Conservation (phyloP, 2,888 invertebrate genomes). For the Diadegma fenestrale region DNA sequence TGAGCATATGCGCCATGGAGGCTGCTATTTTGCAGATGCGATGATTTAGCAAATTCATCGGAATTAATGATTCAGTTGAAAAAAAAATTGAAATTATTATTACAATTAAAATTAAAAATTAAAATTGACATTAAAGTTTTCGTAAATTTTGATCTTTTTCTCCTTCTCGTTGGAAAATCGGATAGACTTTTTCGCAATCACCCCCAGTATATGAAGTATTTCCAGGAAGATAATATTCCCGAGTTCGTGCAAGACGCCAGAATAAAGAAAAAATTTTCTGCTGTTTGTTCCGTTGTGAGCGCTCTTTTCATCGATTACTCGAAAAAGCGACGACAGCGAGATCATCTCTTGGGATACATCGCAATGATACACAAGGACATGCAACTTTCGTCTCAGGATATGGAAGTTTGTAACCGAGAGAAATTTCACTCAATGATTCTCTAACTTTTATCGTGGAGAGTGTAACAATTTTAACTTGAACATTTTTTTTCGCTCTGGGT, state of each 20-base stretch:
- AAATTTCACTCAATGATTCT: background rate
- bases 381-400: conserved; percentile 58
- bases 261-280: conserved; percentile 61
- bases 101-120: too few relatives aligned
- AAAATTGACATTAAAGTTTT: background rate
- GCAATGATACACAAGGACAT: conserved; percentile 71
- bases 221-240: conserved; percentile 61
- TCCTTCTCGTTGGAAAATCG: background rate
- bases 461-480: background rate
- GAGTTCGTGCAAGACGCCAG: conserved; percentile 63
- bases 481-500: background rate
- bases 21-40: too few relatives aligned
- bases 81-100: too few relatives aligned
- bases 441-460: background rate
- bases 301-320: conserved; percentile 66
- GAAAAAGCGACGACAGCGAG: conserved; percentile 57
- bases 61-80: too few relatives aligned
- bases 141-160: background rate
- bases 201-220: conserved; percentile 67
- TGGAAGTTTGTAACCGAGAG: conserved; percentile 55
- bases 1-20: too few relatives aligned
- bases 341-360: conserved; percentile 66
- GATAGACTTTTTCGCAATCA: conserved; percentile 66
- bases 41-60: too few relatives aligned
- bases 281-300: conserved; percentile 56